These are phyloP conservation scores for Chaenodraco wilsoni DNA, from an alignment of 2,797 vertebrate genomes.

Conservation along the genomic window DNA sequence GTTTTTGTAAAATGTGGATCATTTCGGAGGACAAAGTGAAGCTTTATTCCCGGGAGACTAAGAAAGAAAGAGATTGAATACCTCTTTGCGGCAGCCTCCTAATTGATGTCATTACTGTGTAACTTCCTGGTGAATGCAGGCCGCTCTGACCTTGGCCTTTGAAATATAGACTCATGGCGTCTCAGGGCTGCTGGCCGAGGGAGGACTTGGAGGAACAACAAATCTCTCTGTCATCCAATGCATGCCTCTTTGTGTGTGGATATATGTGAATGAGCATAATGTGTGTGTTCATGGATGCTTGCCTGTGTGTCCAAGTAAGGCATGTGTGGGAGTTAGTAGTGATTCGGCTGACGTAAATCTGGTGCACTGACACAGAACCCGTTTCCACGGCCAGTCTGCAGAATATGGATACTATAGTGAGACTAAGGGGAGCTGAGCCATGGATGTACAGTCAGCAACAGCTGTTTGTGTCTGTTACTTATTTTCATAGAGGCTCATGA, in stretches of 20 bases:
- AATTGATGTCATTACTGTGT: constrained; percentile 83
- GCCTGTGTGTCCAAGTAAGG: constrained; percentile 19
- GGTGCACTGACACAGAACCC: constrained; percentile 46
- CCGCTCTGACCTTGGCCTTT: constrained; percentile 83
- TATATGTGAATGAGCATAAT: constrained; percentile 7
- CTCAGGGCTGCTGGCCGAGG: constrained; percentile 49
- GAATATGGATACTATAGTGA: constrained; percentile 21
- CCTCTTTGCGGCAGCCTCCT: constrained; percentile 70
- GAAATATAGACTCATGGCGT: constrained; percentile 74
- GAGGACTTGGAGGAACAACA: constrained; percentile 66
- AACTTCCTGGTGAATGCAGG: constrained; percentile 77
- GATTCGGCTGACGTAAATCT: constrained; percentile 51
- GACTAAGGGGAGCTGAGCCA: constrained; percentile 26
- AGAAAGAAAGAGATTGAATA: constrained; percentile 63
- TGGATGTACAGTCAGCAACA: constrained; percentile 31
- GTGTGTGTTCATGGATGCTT: constrained; percentile 27
- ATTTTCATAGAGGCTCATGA: neutral
- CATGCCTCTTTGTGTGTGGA: constrained; percentile 29
- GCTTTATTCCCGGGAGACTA: constrained; percentile 59
- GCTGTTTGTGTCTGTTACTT: constrained; percentile 24
- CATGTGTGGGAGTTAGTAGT: constrained; percentile 33
- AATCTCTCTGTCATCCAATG: constrained; percentile 60
- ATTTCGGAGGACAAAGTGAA: constrained; percentile 65
- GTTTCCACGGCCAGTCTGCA: constrained; percentile 34
- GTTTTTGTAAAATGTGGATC: constrained; percentile 47